phyloP scores from a whole-genome alignment of 2,797 vertebrate species.

The Arnoldichthys spilopterus region DNA sequence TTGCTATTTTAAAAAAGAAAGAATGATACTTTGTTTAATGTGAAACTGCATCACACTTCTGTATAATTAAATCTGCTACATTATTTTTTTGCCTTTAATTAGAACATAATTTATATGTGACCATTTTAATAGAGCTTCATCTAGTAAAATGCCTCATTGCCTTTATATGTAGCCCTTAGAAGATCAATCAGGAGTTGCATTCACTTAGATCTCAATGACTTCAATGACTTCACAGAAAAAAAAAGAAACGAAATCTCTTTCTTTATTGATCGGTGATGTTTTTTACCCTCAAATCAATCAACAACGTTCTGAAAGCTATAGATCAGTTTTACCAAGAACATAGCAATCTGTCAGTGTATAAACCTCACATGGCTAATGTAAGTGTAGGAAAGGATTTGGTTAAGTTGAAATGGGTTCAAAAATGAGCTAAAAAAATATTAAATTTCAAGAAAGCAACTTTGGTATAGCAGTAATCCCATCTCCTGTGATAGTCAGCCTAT shows the following conservation, averaged over 20 bases:
- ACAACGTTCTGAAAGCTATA: constrained; percentile 4
- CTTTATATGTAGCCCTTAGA: neutral
- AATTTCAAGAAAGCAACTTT: neutral
- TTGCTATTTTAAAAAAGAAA: too few relatives aligned
- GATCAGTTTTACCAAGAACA: neutral
- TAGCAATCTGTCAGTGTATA: constrained; percentile 3
- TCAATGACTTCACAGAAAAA: neutral
- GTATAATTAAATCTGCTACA: too few relatives aligned
- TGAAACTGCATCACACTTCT: too few relatives aligned
- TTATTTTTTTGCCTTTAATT: constrained; percentile 14
- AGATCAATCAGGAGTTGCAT: neutral
- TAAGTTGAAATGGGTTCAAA: neutral
- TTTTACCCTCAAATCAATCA: constrained; percentile 1
- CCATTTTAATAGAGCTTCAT: neutral
- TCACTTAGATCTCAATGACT: neutral
- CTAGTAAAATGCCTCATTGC: neutral
- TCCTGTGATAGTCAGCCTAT: neutral
- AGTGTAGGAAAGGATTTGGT: neutral
- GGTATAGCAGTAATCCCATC: neutral
- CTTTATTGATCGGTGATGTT: neutral
- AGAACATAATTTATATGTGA: constrained; percentile 10
- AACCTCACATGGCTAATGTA: neutral
- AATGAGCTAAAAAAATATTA: neutral
- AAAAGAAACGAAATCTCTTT: neutral
- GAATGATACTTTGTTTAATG: too few relatives aligned